phyloP scores from a whole-genome alignment of 2,797 vertebrate species.

The Platalea minor region DNA sequence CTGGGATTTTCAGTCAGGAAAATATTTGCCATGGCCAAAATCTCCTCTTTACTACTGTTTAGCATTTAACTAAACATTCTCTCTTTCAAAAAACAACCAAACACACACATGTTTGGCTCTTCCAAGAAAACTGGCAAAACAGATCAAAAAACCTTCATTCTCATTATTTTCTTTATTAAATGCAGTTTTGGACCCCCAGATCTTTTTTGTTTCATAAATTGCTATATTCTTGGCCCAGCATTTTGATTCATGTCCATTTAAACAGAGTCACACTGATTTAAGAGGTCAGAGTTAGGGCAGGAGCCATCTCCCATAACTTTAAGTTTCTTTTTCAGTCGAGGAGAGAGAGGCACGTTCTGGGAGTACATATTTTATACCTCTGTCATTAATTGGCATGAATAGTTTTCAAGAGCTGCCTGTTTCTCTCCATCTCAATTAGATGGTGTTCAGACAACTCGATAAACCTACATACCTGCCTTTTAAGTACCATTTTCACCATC shows the following conservation, averaged over 20 bases:
- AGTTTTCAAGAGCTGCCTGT: background rate
- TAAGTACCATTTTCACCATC: background rate
- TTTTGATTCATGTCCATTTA: background rate
- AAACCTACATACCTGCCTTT: background rate
- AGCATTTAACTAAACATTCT: background rate
- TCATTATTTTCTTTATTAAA: background rate
- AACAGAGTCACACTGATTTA: background rate
- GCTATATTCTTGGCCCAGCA: background rate
- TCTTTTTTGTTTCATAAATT: background rate
- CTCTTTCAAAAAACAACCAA: background rate
- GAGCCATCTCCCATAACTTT: background rate
- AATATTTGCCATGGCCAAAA: background rate
- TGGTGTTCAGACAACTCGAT: background rate
- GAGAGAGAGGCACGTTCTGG: background rate
- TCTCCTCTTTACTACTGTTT: background rate
- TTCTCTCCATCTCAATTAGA: background rate
- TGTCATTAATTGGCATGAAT: background rate
- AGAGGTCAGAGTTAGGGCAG: background rate
- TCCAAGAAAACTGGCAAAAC: background rate
- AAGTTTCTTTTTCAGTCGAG: background rate
- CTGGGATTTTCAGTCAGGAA: background rate
- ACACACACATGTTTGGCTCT: background rate
- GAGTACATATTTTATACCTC: background rate
- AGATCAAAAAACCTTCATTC: background rate
- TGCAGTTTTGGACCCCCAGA: background rate